Percentiles rank a stretch among this genome's conserved stretches.
Evolutionary conservation across 2,113 vertebrate genomes (phyloP).

Genomic region (Corydoras maculifer): DNA sequence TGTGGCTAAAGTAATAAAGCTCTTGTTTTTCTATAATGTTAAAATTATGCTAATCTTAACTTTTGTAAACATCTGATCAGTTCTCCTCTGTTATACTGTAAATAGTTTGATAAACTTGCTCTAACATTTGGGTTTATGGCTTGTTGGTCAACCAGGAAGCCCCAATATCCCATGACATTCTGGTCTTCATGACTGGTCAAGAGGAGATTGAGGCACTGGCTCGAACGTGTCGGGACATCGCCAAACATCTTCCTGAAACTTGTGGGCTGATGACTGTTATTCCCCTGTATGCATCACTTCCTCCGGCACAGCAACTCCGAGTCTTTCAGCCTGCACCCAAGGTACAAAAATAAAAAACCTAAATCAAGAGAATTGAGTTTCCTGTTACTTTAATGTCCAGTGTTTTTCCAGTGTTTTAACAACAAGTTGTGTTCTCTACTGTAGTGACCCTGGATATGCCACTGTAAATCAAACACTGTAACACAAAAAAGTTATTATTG

Average conservation of each 20-base stretch:
- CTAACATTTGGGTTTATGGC: not conserved
- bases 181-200: conserved; percentile 95
- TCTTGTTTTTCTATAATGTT: not conserved
- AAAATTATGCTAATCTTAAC: not conserved
- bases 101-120: not conserved
- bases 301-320: conserved; percentile 81
- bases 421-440: no score
- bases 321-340: conserved; percentile 84
- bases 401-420: no score
- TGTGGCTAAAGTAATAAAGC: not conserved
- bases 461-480: no score
- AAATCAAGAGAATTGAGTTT: not conserved
- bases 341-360: conserved; percentile 55
- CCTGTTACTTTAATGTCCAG: no score
- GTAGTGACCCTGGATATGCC: no score
- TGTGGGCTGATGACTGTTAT: conserved; percentile 76
- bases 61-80: not conserved
- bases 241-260: conserved; percentile 81
- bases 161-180: conserved; percentile 79
- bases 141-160: conserved; percentile 69
- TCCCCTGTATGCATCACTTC: conserved; percentile 89
- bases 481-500: no score
- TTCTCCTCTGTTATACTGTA: not conserved
- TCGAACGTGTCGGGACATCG: conserved; percentile 84
- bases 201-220: conserved; percentile 96